A percentile compares a stretch with the other conserved stretches of the same genome.
Evolutionary conservation across 2,888 invertebrate genomes (phyloP).

Genomic region (Dermolepida albohirtum): DNA sequence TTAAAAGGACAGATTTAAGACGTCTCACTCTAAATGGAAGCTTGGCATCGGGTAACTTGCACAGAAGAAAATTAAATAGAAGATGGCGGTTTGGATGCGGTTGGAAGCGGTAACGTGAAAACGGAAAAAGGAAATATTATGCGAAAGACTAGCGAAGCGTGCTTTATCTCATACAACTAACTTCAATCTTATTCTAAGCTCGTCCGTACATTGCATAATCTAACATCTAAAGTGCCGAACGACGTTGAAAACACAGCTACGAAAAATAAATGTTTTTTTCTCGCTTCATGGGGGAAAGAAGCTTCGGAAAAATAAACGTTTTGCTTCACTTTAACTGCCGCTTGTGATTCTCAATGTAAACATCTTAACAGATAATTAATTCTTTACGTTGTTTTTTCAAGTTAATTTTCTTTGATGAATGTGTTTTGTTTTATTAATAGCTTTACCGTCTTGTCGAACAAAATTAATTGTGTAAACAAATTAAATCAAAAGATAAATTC

Average conservation of each 20-base stretch:
- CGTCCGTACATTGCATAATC: conserved; percentile 40
- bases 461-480: too few species aligned
- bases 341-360: conserved; percentile 29
- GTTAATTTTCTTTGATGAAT: background rate
- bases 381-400: conserved; percentile 26
- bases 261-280: conserved; percentile 38
- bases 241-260: conserved; percentile 35
- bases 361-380: conserved; percentile 32
- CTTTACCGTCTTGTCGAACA: too few species aligned
- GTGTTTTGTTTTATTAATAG: too few species aligned
- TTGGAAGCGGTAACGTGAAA: conserved; percentile 22
- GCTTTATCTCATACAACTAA: conserved; percentile 39
- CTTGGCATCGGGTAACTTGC: background rate
- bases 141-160: conserved; percentile 31
- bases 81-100: conserved; percentile 3
- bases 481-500: too few species aligned
- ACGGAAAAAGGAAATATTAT: conserved; percentile 35
- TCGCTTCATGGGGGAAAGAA: background rate
- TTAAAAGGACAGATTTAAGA: conserved; percentile 4
- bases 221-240: conserved; percentile 40
- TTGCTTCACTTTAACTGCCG: conserved; percentile 10
- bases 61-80: conserved; percentile 28
- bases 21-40: conserved; percentile 6
- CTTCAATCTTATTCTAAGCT: conserved; percentile 42
- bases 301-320: conserved; percentile 15